Evolutionary conservation across 2,888 invertebrate species (phyloP), one percentile per base, ranked within the genome.

Genomic region (Liodrosophila aerea): DNA sequence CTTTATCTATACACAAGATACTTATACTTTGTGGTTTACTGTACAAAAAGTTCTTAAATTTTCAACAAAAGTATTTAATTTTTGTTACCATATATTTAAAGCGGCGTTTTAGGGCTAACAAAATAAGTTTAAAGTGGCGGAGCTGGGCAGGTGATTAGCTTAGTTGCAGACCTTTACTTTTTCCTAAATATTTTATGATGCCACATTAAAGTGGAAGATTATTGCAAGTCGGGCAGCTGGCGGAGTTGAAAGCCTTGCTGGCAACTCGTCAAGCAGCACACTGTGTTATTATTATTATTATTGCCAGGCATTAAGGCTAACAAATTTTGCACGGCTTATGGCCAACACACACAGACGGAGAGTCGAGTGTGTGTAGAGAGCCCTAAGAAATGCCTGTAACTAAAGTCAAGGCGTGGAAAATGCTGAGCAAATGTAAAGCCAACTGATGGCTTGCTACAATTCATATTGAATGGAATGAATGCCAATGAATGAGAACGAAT

Each of bases 381-480:
- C 18, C 31, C 56, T 4, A 56, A 46, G 36, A 36, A 52, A 45
- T 67, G 50, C 46, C 51, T 31, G 18, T 5, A 5, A 31, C 54
- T 49, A 40, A 44, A 66, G 39, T 34, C 64, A 46, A 58, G 49
- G 41, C 57, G 33, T 58, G 54, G 31, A 31, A 52, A 44, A 43
- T 41, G 62, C 22, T 39, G 45, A 46, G 56, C 34, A 36, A 66
- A 62, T 53, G 50, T 22, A 57, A 63, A 61, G 43, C 50, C 54
- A 46, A 73, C 54, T 76, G 75, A 70, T 70, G 69, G 49, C 54
- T 75, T 64, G 70, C 70, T 63, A 73, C 75, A 74, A 72, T 72
- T 63, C 83, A 65, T 62, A 73, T 66, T 78, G 71, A 78, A 73
- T 76, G 71, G 67, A 71, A 75, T 73, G 77, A 73, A 73, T 62